Evolutionary conservation across 2,797 vertebrate genomes (phyloP).

Genomic region (Brotula barbata): DNA sequence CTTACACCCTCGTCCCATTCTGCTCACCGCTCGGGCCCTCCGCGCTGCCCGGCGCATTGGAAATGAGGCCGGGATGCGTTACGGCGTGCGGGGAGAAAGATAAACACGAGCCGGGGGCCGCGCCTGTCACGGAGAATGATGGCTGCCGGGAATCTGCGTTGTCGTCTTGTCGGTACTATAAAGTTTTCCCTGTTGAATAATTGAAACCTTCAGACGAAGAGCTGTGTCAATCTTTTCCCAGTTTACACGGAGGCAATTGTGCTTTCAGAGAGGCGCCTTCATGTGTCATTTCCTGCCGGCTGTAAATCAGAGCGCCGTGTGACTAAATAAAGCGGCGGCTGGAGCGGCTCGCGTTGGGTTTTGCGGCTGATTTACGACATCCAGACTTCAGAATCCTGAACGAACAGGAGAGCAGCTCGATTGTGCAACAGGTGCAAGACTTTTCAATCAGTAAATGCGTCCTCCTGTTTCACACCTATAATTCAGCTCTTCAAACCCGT

Average conservation of each 20-base stretch:
- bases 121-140: slow-evolving; percentile 61
- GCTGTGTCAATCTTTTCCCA: slow-evolving; percentile 48
- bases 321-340: slow-evolving; percentile 20
- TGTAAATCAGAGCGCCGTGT: slow-evolving; percentile 27
- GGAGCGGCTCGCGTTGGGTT: no score
- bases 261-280: slow-evolving; percentile 19
- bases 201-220: slow-evolving; percentile 52
- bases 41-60: slow-evolving; percentile 50
- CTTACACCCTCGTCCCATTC: slow-evolving; percentile 53
- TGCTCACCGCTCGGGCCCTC: slow-evolving; percentile 27
- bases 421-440: no score
- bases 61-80: slow-evolving; percentile 55
- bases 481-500: slow-evolving; percentile 2
- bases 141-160: slow-evolving; percentile 44
- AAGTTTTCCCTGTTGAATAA: slow-evolving; percentile 62
- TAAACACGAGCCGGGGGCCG: slow-evolving; percentile 50
- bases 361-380: slow-evolving; percentile 2
- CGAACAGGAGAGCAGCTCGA: no score
- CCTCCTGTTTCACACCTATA: no score
- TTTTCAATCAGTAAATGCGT: background rate
- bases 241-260: slow-evolving; percentile 24
- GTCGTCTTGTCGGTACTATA: slow-evolving; percentile 53
- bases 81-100: slow-evolving; percentile 36
- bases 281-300: slow-evolving; percentile 18
- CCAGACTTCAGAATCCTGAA: background rate